Evolutionary conservation across 2,888 invertebrate species (phyloP).

Genomic region (Hemaris fuciformis): DNA sequence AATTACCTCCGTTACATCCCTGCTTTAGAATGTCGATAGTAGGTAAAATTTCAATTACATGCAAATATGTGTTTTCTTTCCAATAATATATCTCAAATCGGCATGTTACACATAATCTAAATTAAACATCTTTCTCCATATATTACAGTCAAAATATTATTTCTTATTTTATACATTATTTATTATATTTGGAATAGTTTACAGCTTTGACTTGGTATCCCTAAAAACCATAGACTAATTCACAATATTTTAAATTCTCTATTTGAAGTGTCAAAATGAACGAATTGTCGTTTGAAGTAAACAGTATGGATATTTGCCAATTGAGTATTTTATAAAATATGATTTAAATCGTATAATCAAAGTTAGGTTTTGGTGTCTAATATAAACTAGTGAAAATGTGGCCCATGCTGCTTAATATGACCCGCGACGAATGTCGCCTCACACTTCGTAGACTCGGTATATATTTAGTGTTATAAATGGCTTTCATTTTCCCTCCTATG

Average conservation of each 20-base stretch:
- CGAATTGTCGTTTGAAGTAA: constrained; percentile 82
- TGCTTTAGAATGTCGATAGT: too few species aligned
- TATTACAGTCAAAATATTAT: too few species aligned
- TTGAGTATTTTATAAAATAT: constrained; percentile 74
- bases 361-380: constrained; percentile 54
- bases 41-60: too few species aligned
- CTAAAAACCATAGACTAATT: constrained; percentile 57
- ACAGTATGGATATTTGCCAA: constrained; percentile 82
- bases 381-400: constrained; percentile 68
- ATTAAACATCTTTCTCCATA: too few species aligned
- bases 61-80: too few species aligned
- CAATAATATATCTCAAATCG: too few species aligned
- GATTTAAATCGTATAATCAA: constrained; percentile 66
- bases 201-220: constrained; percentile 33
- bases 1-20: too few species aligned
- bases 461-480: constrained; percentile 75
- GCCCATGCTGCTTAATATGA: constrained; percentile 91
- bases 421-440: constrained; percentile 93
- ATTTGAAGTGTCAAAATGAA: constrained; percentile 77
- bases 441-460: constrained; percentile 93
- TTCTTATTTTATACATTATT: too few species aligned
- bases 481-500: constrained; percentile 80
- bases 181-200: too few species aligned
- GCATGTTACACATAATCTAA: too few species aligned
- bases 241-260: constrained; percentile 42